Evolutionary conservation across 2,113 vertebrate genomes (phyloP).

Genomic region (Polyodon spathula): DNA sequence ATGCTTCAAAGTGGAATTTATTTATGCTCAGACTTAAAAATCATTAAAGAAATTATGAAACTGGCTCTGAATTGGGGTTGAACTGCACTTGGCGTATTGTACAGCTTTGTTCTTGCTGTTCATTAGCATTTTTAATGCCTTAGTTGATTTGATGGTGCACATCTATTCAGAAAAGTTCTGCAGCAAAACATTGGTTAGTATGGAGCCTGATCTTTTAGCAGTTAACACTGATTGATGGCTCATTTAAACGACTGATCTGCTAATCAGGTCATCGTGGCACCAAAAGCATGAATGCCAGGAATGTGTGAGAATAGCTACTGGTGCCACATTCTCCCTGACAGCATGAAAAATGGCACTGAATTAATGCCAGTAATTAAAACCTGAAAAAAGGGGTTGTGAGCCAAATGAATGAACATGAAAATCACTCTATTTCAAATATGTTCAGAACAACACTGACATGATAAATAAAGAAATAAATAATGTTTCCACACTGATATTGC

Average conservation of each 20-base stretch:
- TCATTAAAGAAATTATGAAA: no score
- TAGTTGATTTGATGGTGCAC: not conserved
- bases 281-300: slow-evolving; percentile 22
- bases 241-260: slow-evolving; percentile 21
- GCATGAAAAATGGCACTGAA: slow-evolving; percentile 9
- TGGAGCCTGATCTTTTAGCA: slow-evolving; percentile 17
- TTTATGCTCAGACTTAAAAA: no score
- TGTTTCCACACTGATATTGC: no score
- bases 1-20: no score
- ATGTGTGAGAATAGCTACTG: slow-evolving; percentile 19
- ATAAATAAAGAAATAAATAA: no score
- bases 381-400: not conserved
- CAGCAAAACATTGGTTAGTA: slow-evolving; percentile 10
- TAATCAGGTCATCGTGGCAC: slow-evolving; percentile 18
- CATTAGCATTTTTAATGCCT: not conserved
- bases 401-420: slow-evolving; percentile 4
- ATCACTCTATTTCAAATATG: not conserved
- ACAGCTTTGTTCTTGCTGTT: not conserved
- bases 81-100: no score
- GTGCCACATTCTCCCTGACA: slow-evolving; percentile 3
- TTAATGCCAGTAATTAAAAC: slow-evolving; percentile 19
- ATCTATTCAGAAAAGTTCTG: slow-evolving; percentile 8
- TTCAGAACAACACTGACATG: no score
- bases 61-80: no score
- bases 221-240: slow-evolving; percentile 26